A percentile compares a stretch with the other conserved stretches of the same genome.
These are phyloP conservation scores for Drosophila phalerata DNA, from an alignment of 2,888 invertebrate species.

Conservation along the genomic window DNA sequence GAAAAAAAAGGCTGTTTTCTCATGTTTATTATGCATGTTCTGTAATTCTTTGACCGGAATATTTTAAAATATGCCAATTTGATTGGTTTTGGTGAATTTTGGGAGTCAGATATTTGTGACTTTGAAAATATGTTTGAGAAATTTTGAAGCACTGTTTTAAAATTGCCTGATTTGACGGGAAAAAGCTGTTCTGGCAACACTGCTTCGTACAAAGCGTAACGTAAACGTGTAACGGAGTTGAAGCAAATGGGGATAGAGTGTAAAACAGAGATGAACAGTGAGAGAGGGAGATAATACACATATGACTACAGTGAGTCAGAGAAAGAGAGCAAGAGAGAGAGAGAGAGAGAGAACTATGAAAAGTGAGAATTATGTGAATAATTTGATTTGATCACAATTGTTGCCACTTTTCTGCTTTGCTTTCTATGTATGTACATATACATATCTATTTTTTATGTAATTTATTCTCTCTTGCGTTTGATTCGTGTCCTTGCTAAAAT, in stretches of 20 bases:
- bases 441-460: not conserved
- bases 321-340: not conserved
- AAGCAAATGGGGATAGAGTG: not conserved
- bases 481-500: not conserved
- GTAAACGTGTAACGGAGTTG: not conserved
- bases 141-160: too few species aligned
- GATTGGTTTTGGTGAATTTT: too few species aligned
- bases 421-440: too few species aligned
- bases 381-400: conserved; percentile 10
- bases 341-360: not conserved
- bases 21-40: too few species aligned
- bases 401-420: conserved; percentile 3
- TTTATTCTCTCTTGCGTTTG: not conserved
- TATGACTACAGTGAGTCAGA: not conserved
- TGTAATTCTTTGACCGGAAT: too few species aligned
- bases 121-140: too few species aligned
- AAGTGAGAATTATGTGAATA: not conserved
- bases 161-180: not conserved
- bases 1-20: too few species aligned
- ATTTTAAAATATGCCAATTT: too few species aligned
- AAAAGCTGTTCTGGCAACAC: not conserved
- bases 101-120: too few species aligned
- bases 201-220: not conserved
- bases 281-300: not conserved
- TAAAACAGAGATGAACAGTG: not conserved